A percentile compares a stretch with the other conserved stretches of the same genome.
phyloP scores from a whole-genome alignment of 2,888 invertebrate genomes.

The Andrena hattorfiana region DNA sequence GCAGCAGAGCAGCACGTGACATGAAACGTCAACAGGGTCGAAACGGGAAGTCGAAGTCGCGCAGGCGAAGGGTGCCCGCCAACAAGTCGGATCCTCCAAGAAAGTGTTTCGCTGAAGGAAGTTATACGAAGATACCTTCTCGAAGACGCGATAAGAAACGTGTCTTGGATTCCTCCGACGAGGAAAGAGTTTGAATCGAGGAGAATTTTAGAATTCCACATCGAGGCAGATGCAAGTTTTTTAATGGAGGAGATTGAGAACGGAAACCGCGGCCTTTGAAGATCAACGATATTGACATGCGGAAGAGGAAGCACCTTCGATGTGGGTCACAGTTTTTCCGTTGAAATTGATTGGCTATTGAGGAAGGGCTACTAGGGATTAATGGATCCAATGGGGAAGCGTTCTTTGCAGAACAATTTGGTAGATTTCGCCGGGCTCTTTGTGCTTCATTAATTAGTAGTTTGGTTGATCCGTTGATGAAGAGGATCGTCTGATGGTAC shows the following conservation, averaged over 20 bases:
- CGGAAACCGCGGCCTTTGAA: background rate
- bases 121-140: background rate
- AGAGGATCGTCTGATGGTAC: background rate
- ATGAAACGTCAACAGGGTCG: constrained; percentile 47
- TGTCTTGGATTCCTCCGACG: background rate
- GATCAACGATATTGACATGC: background rate
- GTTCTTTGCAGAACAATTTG: background rate
- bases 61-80: constrained; percentile 3
- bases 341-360: background rate
- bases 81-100: background rate
- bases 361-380: background rate
- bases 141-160: background rate
- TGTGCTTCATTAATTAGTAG: background rate
- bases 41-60: constrained; percentile 18
- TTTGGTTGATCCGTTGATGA: background rate
- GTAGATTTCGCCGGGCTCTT: background rate
- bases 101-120: background rate
- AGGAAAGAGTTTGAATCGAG: no score
- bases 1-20: constrained; percentile 59
- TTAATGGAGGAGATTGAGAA: background rate
- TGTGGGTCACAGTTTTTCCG: background rate
- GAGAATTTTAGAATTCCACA: no score
- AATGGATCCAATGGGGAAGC: background rate
- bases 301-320: background rate
- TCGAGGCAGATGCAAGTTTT: no score